Evolutionary conservation across 2,113 vertebrate species (phyloP), one percentile per base, ranked within the genome.

Genomic region (Melanotaenia duboulayi): DNA sequence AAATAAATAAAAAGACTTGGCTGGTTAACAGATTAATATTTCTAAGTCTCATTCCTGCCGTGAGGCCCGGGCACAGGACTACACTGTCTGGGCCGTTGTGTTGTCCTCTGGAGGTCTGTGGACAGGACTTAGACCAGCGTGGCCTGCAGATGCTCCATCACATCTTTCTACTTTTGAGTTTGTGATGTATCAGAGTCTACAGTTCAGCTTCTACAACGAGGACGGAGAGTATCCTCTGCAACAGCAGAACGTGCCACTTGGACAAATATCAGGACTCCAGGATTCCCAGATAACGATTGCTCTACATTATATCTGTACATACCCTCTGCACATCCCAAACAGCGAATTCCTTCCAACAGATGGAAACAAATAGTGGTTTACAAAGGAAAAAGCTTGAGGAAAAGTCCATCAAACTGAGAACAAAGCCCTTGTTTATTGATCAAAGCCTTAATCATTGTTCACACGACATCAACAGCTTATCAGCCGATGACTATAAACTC

Each of bases 391-490:
- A 35, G 40, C 11, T 11, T 37, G 10, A 0, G 17, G 39, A 65
- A 19, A 51, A 4, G n/a, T 23, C 51, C n/a, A n/a, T 44, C 11
- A 28, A 14, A 25, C 8, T 19, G 19, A 24, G 40, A 54, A 72
- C 46, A 67, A 57, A 4, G 25, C 19, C 25, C 1, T 14, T 25
- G 60, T 42, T 69, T 35, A 52, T 32, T 48, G 42, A 32, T 42
- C 50, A 65, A 19, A 78, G 74, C 48, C 25, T 51, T 63, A 16
- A 78, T 80, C 80, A 69, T 11, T 17, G 32, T 0, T 24, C 44
- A 42, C 24, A 80, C 12, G n/a, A 71, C 73, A 80, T 80, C 72
- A 81, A 19, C 7, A 17, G 20, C 66, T 73, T 73, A 85, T 83
- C 74, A 83, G 54, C 39, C 20, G 12, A 49, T 48, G 13, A 55